Conservation (phyloP, 2,113 vertebrate species). For the Pluvialis apricaria region DNA sequence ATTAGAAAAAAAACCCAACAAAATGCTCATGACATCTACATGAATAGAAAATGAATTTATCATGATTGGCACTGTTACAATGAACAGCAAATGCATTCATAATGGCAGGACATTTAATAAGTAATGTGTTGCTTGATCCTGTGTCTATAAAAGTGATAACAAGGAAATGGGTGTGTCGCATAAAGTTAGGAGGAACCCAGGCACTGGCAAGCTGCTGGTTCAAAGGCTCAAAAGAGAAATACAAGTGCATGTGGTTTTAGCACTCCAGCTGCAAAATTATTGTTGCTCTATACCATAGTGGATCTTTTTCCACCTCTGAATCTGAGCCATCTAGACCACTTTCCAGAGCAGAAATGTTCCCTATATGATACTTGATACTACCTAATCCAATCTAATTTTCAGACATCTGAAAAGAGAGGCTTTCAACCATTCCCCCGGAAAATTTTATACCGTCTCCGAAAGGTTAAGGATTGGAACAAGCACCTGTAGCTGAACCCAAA, state of each 20-base stretch:
- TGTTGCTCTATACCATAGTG: neutral
- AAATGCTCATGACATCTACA: constrained; percentile 59
- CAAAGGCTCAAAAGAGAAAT: constrained; percentile 1
- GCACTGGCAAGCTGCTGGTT: neutral
- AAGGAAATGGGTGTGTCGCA: constrained; percentile 32
- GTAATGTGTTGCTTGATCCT: constrained; percentile 44
- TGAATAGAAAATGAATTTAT: constrained; percentile 64
- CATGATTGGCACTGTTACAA: constrained; percentile 35
- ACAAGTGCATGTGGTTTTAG: neutral
- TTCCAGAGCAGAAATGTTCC: neutral
- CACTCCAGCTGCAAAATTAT: neutral
- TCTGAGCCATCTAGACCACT: neutral
- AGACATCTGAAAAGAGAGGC: neutral
- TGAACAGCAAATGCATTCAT: constrained; percentile 57
- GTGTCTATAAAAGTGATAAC: constrained; percentile 52
- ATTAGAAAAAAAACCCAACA: constrained; percentile 22
- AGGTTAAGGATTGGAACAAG: neutral
- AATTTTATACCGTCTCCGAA: neutral
- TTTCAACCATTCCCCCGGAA: neutral
- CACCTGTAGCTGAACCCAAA: neutral
- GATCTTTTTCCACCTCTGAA: neutral
- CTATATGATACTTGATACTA: neutral
- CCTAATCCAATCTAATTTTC: neutral
- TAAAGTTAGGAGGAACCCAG: constrained; percentile 32
- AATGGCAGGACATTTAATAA: constrained; percentile 61